These are phyloP conservation scores for Dasyurus viverrinus DNA, from an alignment of 2,113 vertebrate genomes.

Conservation along the genomic window DNA sequence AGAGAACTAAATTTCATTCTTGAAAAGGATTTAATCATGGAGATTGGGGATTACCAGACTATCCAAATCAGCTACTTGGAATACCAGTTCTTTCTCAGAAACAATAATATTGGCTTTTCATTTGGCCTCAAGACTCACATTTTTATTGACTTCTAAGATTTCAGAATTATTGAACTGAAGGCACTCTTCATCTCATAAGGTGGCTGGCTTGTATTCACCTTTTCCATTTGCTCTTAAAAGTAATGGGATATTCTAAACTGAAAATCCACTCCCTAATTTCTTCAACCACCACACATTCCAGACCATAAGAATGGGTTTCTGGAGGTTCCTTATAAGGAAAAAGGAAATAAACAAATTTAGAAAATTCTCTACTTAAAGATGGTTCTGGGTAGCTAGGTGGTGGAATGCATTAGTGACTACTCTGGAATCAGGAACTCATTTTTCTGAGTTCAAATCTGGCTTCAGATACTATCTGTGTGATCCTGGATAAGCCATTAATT, in stretches of 20 bases:
- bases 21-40: background rate
- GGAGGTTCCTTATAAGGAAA: background rate
- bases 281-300: background rate
- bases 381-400: background rate
- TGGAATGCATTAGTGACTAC: too few species aligned
- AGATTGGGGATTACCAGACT: background rate
- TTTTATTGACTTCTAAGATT: background rate
- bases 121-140: background rate
- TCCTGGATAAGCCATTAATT: too few species aligned
- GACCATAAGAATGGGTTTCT: background rate
- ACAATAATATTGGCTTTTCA: background rate
- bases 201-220: background rate
- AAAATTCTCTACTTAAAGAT: background rate
- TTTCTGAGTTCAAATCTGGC: background rate
- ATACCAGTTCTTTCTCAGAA: background rate
- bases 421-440: background rate
- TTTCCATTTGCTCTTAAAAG: background rate
- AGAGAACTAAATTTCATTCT: background rate
- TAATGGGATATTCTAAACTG: background rate
- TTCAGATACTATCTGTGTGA: background rate
- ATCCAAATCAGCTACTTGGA: background rate
- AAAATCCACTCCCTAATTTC: background rate
- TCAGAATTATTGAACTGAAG: background rate
- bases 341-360: background rate
- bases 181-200: background rate